A percentile compares a stretch with the other conserved stretches of the same genome.
Evolutionary conservation across 1,140 invertebrate genomes (phyloP).

Genomic region (Megalopta genalis): DNA sequence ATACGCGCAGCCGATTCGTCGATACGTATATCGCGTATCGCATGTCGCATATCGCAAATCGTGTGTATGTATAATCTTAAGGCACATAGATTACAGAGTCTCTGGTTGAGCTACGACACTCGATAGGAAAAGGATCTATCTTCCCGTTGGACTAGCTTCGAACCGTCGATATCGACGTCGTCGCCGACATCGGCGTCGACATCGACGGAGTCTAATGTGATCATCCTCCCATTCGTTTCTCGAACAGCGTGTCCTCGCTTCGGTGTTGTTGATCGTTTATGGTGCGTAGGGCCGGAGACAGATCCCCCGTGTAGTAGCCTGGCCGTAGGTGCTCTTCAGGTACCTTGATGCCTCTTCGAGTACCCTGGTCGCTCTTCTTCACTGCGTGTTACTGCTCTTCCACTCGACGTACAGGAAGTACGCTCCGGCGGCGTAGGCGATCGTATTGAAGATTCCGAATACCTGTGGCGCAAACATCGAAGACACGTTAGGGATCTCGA

Average conservation of each 20-base stretch:
- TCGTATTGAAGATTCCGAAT: conserved; percentile 90
- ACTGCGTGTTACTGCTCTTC: conserved; percentile 80
- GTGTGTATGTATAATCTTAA: conserved; percentile 30
- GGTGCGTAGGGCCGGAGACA: conserved; percentile 1
- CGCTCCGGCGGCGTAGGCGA: conserved; percentile 87
- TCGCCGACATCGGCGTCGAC: not conserved
- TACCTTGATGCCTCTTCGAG: conserved; percentile 53
- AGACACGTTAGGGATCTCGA: not conserved
- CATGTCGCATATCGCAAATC: too few relatives aligned
- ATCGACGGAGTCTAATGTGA: not conserved
- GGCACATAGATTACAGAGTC: conserved; percentile 58
- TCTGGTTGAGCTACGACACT: conserved; percentile 50
- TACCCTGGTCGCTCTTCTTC: conserved; percentile 55
- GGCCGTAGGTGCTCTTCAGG: conserved; percentile 51
- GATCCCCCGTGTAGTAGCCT: conserved; percentile 38
- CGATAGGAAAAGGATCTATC: conserved; percentile 34
- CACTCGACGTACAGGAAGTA: conserved; percentile 89
- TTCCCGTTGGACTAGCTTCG: conserved; percentile 57
- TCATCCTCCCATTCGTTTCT: conserved; percentile 18
- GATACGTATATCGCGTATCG: not conserved
- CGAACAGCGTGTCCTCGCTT: conserved; percentile 1
- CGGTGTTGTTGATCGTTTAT: not conserved
- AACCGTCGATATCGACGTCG: conserved; percentile 13
- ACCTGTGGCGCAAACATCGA: conserved; percentile 81
- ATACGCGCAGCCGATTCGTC: not conserved